Conservation (phyloP, 1,140 invertebrate species). For the Cydia strobilella region DNA sequence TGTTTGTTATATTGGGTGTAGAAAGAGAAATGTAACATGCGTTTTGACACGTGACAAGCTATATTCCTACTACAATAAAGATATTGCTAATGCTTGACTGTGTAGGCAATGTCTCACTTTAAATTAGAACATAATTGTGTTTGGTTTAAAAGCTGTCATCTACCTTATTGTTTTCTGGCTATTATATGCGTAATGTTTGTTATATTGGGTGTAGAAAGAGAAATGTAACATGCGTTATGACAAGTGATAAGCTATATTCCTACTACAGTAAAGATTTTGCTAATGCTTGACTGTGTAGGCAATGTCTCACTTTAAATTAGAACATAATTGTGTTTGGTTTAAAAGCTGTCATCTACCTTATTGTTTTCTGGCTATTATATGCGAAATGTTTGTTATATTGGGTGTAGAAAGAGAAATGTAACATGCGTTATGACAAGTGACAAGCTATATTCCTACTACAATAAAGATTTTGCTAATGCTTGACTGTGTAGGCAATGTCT, state of each 20-base stretch:
- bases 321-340: too few relatives aligned
- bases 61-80: background rate
- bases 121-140: too few relatives aligned
- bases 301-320: too few relatives aligned
- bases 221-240: background rate
- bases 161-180: conserved; percentile 19
- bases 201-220: background rate
- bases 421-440: background rate
- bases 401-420: background rate
- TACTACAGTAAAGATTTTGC: background rate
- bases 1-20: background rate
- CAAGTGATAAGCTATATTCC: background rate
- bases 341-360: conserved; percentile 4
- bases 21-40: background rate
- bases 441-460: background rate
- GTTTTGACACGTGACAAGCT: background rate
- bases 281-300: background rate
- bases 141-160: background rate
- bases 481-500: background rate
- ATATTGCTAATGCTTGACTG: background rate
- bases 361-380: conserved; percentile 30
- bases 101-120: background rate
- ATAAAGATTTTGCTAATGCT: background rate
- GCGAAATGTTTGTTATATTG: conserved; percentile 12
- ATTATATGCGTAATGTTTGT: conserved; percentile 28